Base-by-base conservation (phyloP, 2,888 invertebrate species). In the Clepsis dumicolana region DNA sequence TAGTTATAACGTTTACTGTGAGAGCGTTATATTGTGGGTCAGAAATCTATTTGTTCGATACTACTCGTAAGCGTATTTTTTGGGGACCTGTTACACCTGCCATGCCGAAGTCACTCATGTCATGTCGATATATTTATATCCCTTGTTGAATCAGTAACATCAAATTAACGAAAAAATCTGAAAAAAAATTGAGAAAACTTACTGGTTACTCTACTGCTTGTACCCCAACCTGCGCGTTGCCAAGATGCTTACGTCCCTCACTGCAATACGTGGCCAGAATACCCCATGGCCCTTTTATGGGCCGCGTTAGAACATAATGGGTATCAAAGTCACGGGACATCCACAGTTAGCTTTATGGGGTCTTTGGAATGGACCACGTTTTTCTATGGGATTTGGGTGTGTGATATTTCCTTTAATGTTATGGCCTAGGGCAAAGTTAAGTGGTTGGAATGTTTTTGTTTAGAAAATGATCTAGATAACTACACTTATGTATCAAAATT, bases 261-360 rank as follows among this genome's bases (percentile, higher is more conserved):
- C 25, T 62, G 60, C 38, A 25, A 56, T 57, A 65, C 64, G 64
- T 57, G 64, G 24, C 25, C 5, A 12, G 65, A 65, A 65, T 65
- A 65, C 60, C 29, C 29, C 38, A 59, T 24, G 10, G 59, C 14
- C 60, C 27, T 18, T 64, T 56, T 65, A 57, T 65, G 25, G 52
- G 38, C 52, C 52, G 52, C 52, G 50, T 57, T 14, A 52, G 52
- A 60, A 48, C 38, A n/a, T 35, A 60, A 35, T 64, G 56, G 32
- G 29, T 32, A 56, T 41, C 24, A 35, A 10, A 53, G 38, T 29
- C 60, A 41, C 32, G 50, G 24, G 50, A 41, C 59, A 59, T 41
- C 38, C 24, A 41, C 21, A 25, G 59, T 18, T 21, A 25, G 38
- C 41, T 59, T 59, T 59, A 25, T 59, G 38, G 25, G 38, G 59